A percentile compares a stretch with the other conserved stretches of the same genome.
phyloP scores from a whole-genome alignment of 2,113 vertebrate species.

The Tragelaphus buxtoni region DNA sequence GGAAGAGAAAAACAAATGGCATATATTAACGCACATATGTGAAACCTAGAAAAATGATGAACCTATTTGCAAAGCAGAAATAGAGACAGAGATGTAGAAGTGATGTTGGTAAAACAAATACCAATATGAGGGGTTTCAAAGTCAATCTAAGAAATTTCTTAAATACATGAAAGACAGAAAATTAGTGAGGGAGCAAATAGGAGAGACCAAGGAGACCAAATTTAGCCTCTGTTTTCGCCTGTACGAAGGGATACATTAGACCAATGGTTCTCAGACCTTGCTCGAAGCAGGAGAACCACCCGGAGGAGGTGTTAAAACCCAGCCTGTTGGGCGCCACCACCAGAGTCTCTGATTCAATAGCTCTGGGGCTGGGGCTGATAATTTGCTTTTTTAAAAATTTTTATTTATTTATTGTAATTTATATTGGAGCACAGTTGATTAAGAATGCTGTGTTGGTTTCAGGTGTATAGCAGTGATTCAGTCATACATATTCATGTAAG shows the following conservation, averaged over 20 bases:
- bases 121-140: not conserved
- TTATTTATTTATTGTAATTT: not conserved
- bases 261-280: not conserved
- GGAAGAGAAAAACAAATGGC: not conserved
- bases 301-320: not conserved
- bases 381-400: not conserved
- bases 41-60: not conserved
- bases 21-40: not conserved
- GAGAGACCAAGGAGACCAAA: not conserved
- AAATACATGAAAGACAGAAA: not conserved
- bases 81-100: not conserved
- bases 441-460: not conserved
- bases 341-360: not conserved
- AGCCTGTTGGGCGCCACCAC: not conserved
- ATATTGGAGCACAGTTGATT: not conserved
- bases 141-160: not conserved
- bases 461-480: not conserved
- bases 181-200: not conserved
- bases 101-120: not conserved
- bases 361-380: not conserved
- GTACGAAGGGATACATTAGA: not conserved
- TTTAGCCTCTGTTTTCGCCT: not conserved
- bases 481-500: not conserved
- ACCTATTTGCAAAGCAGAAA: not conserved
- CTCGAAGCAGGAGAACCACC: not conserved